Evolutionary conservation across 2,888 invertebrate species (phyloP).

Genomic region (Bembecia ichneumoniformis): DNA sequence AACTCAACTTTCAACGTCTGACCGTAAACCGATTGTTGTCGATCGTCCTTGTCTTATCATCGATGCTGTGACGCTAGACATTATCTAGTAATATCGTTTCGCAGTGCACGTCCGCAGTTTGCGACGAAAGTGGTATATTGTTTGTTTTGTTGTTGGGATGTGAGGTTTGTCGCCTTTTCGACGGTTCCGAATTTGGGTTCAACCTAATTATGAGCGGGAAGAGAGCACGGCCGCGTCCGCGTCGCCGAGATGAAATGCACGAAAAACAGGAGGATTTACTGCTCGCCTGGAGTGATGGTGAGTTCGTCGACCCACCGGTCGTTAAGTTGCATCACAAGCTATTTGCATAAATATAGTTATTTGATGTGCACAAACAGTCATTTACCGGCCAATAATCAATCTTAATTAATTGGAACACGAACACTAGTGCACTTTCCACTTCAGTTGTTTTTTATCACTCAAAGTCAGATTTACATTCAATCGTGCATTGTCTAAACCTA

Average conservation of each 20-base stretch:
- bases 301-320: conserved; percentile 19
- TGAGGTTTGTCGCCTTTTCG: neutral
- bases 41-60: conserved; percentile 1
- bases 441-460: neutral
- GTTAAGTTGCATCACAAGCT: no score
- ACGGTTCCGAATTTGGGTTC: neutral
- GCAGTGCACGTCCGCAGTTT: conserved; percentile 51
- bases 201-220: conserved; percentile 42
- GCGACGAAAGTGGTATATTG: conserved; percentile 27
- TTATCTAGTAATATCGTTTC: conserved; percentile 43
- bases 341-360: no score
- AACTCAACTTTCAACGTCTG: neutral
- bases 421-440: neutral
- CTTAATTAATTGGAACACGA: neutral
- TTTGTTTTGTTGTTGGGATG: conserved; percentile 8
- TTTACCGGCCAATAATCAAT: no score
- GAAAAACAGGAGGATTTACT: conserved; percentile 57
- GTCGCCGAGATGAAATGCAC: conserved; percentile 49
- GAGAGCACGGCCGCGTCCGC: conserved; percentile 45
- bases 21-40: neutral
- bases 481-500: neutral
- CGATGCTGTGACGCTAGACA: conserved; percentile 53
- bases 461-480: neutral
- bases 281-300: conserved; percentile 59
- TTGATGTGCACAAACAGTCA: no score